These are phyloP conservation scores for Bombus haemorrhoidalis DNA, from an alignment of 1,140 invertebrate genomes.

Conservation along the genomic window DNA sequence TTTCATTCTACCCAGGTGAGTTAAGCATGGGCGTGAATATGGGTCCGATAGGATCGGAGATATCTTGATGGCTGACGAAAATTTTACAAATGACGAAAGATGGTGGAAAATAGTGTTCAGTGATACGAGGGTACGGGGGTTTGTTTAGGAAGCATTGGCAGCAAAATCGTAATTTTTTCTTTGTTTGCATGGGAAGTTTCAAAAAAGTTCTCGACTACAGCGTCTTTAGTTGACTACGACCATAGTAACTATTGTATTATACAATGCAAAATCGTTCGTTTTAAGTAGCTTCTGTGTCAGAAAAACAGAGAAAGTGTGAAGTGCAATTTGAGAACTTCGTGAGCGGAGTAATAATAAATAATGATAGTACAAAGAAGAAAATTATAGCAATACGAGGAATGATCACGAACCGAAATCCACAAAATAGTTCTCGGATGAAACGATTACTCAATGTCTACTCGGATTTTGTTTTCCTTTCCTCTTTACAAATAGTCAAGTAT, in stretches of 20 bases:
- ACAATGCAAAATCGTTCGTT: background rate
- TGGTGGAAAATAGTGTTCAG: no score
- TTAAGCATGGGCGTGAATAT: background rate
- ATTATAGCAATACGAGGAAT: background rate
- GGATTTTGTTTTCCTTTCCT: background rate
- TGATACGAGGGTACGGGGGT: no score
- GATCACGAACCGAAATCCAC: no score
- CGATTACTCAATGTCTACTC: background rate
- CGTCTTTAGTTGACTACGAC: background rate
- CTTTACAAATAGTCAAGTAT: background rate
- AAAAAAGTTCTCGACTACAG: background rate
- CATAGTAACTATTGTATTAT: background rate
- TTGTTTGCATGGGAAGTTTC: background rate
- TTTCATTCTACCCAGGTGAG: conserved; percentile 33
- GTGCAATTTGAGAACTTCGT: background rate
- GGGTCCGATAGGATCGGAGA: background rate
- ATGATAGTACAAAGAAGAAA: background rate
- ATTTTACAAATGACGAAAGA: no score
- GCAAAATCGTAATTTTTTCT: no score
- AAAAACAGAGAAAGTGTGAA: background rate
- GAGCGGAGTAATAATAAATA: background rate
- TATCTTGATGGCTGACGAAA: no score
- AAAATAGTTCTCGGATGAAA: background rate
- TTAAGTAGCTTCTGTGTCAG: no score
- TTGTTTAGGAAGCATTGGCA: no score